Conservation (phyloP, 2,113 vertebrate genomes). For the Rattus rattus region DNA sequence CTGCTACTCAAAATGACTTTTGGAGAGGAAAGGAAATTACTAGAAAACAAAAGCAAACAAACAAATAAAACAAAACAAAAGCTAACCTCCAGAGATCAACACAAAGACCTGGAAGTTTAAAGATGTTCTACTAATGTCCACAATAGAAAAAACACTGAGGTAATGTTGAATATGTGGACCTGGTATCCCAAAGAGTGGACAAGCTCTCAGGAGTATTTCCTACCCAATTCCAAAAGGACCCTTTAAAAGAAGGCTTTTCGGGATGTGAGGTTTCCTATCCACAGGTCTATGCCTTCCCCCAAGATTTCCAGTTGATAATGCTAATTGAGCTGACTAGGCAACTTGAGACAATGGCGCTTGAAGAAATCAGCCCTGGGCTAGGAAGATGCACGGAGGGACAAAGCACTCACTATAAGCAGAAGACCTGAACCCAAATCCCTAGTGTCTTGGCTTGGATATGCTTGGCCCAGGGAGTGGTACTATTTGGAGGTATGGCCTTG, state of each 20-base stretch:
- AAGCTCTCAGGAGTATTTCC: background rate
- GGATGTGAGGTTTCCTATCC: background rate
- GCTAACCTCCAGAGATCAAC: background rate
- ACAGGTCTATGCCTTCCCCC: too few species aligned
- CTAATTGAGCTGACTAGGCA: background rate
- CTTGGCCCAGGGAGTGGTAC: too few species aligned
- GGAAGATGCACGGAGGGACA: background rate
- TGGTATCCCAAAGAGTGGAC: background rate
- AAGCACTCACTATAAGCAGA: background rate
- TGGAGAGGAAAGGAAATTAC: constrained; percentile 34
- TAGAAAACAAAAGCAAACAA: background rate
- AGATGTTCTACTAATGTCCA: background rate
- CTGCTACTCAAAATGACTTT: background rate
- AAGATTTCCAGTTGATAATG: background rate
- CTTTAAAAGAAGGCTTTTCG: constrained; percentile 19
- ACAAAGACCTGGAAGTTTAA: constrained; percentile 35
- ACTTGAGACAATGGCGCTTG: constrained; percentile 15
- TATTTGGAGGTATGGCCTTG: too few species aligned
- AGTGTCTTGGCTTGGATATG: too few species aligned
- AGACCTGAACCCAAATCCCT: background rate
- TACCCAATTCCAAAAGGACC: background rate
- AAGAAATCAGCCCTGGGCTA: background rate
- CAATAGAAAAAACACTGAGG: background rate
- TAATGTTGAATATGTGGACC: constrained; percentile 18
- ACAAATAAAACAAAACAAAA: background rate